Percentiles rank a stretch among this genome's conserved stretches.
phyloP scores from a whole-genome alignment of 2,113 vertebrate genomes.

The human (Homo sapiens) region GRCh38 chrY:15281001-15281500 shows the following conservation, averaged over 20 bases:
- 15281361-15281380: not conserved
- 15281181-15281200: too few relatives aligned
- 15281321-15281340: not conserved
- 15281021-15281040: not conserved
- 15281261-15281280: not conserved
- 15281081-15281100: rapidly evolving
- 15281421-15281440: not conserved
- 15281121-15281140: not conserved
- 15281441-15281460: not conserved
- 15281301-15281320: not conserved
- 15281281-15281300: not conserved
- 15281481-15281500: constrained; percentile 62
- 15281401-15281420: not conserved
- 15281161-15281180: not conserved
- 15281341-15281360: not conserved
- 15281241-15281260: not conserved
- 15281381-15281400: too few relatives aligned
- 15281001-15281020: not conserved
- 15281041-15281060: not conserved
- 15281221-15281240: not conserved
- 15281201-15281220: not conserved
- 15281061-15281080: too few relatives aligned
- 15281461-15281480: not conserved
- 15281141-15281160: not conserved
- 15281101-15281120: not conserved